Evolutionary conservation across 2,113 vertebrate species (phyloP), one percentile per base, ranked within the genome.

Genomic region (Castor canadensis): DNA sequence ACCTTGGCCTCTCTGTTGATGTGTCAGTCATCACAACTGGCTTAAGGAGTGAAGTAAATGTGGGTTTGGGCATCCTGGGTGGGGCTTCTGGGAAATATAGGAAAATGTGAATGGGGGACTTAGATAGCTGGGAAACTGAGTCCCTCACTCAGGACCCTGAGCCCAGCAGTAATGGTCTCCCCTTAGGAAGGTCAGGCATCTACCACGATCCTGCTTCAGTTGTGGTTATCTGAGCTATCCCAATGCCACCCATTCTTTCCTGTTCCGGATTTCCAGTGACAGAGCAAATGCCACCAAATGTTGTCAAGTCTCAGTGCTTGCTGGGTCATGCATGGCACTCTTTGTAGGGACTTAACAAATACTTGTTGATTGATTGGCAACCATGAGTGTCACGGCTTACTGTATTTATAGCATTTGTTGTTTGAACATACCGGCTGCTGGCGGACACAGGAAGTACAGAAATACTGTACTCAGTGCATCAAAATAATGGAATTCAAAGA

Each of bases 1-100:
- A 98, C 69, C 45, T 28, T 95, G 98, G 98, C 98, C 98, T 99
- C 98, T 98, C 96, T 98, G 98, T 97, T 67, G 96, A 97, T 97
- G 96, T 98, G 91, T 97, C 97, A 97, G 71, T 97, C 98, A 98
- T 97, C 96, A 83, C 87, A 91, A 87, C 95, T 96, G 96, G 94
- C 75, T 66, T 92, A 91, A 93, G 45, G 40, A 40, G 66, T 2
- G 20, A 24, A 17, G 20, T 58, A 38, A 7, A 32, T 10, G 20
- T 9, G 47, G 66, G 58, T 4, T 43, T 43, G 24, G 64, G 45
- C 22, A 58, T 38, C 71, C 76, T 6, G 7, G 35, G 40, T 11
- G 24, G n/a, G 7, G n/a, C 71, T 80, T 77, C 16, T 0, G n/a
- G n/a, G 52, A 79, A 87, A 64, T 32, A 26, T 3, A 45, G 32